Evolutionary conservation across 2,888 invertebrate genomes (phyloP), one percentile per base, ranked within the genome.

Genomic region (Euzetes globulus): DNA sequence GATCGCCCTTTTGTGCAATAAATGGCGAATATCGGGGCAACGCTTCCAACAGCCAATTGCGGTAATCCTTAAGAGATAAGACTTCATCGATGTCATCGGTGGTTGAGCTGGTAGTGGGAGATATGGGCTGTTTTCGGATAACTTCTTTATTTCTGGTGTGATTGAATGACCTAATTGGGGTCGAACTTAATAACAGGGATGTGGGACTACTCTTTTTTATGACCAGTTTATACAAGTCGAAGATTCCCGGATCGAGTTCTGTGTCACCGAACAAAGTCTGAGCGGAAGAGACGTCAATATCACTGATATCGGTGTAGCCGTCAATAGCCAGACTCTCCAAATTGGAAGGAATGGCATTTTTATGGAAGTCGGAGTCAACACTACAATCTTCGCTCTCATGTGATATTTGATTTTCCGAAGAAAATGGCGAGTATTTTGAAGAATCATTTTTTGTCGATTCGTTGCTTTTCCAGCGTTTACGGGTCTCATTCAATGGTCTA

Each of bases 1-100:
- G 33, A 65, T 65, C 65, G 2, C 65, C 65, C 17, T n/a, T 65
- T 37, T 65, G 65, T 5, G n/a, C 65, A 19, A 65, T 65, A 19
- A 37, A 65, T 29, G 65, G 65, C 41, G 65, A 37, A 33, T 17
- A 37, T 15, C 65, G 65, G n/a, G 65, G 65, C 5, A 65, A n/a
- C 5, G 15, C n/a, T 37, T 65, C 65, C 15, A 17, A n/a, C 1
- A 37, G 15, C 65, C 65, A 65, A 37, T 65, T 11, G 13, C 17
- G 25, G 17, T 27, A 58, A 15, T 58, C 58, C 6, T 27, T 52
- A 19, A n/a, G 47, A 6, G 15, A 19, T 19, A 19, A 6, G n/a
- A n/a, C 2, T 19, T 6, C 7, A 7, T 33, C 7, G 33, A 33
- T 52, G 47, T n/a, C n/a, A 6, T 3, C 47, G 15, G 47, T 52